Percentiles rank a stretch among this genome's conserved stretches.
phyloP scores from a whole-genome alignment of 2,797 vertebrate genomes.

The Varecia variegata region DNA sequence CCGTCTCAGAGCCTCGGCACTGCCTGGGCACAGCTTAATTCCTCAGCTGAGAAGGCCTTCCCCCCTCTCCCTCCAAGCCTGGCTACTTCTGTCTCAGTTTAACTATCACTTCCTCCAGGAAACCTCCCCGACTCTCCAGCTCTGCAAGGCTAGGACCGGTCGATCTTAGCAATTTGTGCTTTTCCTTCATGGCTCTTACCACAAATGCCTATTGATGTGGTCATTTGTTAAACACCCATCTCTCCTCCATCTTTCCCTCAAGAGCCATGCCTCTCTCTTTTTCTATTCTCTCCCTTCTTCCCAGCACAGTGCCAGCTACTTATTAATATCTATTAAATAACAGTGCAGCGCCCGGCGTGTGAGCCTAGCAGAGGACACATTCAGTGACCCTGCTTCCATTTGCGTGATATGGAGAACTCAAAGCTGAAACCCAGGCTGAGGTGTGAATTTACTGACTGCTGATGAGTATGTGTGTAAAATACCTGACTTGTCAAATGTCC shows the following conservation, averaged over 20 bases:
- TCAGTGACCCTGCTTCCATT: neutral
- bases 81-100: neutral
- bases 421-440: neutral
- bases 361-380: neutral
- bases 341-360: rapidly evolving
- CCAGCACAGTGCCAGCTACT: neutral
- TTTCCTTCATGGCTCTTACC: neutral
- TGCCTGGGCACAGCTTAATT: neutral
- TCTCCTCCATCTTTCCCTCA: neutral
- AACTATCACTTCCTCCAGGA: neutral
- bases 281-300: too few species aligned
- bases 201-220: too few species aligned
- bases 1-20: neutral
- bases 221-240: neutral
- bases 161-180: neutral
- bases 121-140: neutral
- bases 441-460: rapidly evolving
- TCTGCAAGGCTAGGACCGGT: neutral
- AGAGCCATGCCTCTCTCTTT: neutral
- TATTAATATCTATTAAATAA: neutral
- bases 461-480: neutral
- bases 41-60: neutral
- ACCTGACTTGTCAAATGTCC: neutral
- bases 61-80: neutral
- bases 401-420: neutral